Conservation (phyloP, 2,113 vertebrate genomes). For the Acinonyx jubatus region DNA sequence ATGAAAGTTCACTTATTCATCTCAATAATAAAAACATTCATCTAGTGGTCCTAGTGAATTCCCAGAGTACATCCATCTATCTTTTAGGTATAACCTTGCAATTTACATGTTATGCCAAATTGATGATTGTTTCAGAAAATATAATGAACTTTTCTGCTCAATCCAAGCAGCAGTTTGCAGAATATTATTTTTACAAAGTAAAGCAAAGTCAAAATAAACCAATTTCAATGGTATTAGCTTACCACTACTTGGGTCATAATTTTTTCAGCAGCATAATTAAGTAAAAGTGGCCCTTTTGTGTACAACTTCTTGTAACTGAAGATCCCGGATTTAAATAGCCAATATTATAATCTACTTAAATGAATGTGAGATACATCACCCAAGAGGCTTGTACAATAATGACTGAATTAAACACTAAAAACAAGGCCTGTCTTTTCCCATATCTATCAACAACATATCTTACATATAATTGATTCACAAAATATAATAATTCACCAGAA, state of each 20-base stretch:
- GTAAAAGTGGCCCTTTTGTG: not conserved
- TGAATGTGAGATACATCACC: not conserved
- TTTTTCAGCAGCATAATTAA: conserved; percentile 30
- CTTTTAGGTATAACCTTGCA: not conserved
- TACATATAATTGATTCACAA: conserved; percentile 51
- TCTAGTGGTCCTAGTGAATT: not conserved
- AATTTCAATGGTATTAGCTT: conserved; percentile 39
- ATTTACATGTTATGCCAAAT: not conserved
- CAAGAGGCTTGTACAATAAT: not conserved
- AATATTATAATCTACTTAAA: conserved; percentile 53
- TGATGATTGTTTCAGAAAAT: not conserved
- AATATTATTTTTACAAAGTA: not conserved
- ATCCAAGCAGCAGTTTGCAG: not conserved
- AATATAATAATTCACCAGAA: conserved; percentile 67
- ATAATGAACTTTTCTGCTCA: not conserved
- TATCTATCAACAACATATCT: conserved; percentile 57
- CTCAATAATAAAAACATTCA: not conserved
- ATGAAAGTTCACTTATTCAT: not conserved
- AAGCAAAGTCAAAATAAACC: not conserved
- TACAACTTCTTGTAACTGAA: not conserved
- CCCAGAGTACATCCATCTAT: too few relatives aligned
- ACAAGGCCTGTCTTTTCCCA: conserved; percentile 43
- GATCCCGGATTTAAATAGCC: conserved; percentile 40
- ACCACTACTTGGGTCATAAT: conserved; percentile 28
- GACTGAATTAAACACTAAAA: conserved; percentile 67